phyloP scores from a whole-genome alignment of 1,140 invertebrate genomes.

The Callitettix versicolor region DNA sequence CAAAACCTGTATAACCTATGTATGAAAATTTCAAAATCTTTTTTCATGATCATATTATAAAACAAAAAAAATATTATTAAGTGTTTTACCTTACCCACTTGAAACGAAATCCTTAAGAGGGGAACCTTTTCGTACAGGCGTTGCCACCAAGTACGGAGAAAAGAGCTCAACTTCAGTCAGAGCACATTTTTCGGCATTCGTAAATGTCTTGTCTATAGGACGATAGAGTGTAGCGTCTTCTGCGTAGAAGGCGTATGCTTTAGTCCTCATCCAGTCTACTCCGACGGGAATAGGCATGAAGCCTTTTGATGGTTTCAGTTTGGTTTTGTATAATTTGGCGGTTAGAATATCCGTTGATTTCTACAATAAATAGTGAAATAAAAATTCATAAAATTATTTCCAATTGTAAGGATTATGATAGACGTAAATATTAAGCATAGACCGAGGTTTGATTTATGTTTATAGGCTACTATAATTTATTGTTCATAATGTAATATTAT shows the following conservation, averaged over 20 bases:
- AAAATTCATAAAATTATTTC: no score
- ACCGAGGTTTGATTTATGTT: no score
- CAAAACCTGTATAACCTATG: no score
- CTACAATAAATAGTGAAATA: slow-evolving; percentile 30
- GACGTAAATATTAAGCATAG: no score
- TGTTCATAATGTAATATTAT: no score
- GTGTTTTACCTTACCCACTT: slow-evolving; percentile 47
- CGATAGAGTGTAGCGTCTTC: slow-evolving; percentile 38
- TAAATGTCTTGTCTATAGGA: slow-evolving; percentile 36
- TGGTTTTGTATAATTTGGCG: slow-evolving; percentile 39
- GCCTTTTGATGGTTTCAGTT: slow-evolving; percentile 25
- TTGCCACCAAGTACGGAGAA: slow-evolving; percentile 39
- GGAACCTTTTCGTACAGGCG: slow-evolving; percentile 43
- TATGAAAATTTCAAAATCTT: no score
- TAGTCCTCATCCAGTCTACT: slow-evolving; percentile 25
- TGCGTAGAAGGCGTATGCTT: slow-evolving; percentile 49
- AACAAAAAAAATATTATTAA: no score
- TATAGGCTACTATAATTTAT: no score
- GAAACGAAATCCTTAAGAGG: slow-evolving; percentile 49
- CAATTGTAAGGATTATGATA: no score
- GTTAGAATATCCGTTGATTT: slow-evolving; percentile 43
- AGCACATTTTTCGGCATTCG: slow-evolving; percentile 48
- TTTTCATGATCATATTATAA: no score
- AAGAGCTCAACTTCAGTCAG: slow-evolving; percentile 45
- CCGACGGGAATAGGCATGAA: not conserved